These are phyloP conservation scores for Tauraco hartlaubi DNA, from an alignment of 2,797 vertebrate genomes.

Conservation along the genomic window DNA sequence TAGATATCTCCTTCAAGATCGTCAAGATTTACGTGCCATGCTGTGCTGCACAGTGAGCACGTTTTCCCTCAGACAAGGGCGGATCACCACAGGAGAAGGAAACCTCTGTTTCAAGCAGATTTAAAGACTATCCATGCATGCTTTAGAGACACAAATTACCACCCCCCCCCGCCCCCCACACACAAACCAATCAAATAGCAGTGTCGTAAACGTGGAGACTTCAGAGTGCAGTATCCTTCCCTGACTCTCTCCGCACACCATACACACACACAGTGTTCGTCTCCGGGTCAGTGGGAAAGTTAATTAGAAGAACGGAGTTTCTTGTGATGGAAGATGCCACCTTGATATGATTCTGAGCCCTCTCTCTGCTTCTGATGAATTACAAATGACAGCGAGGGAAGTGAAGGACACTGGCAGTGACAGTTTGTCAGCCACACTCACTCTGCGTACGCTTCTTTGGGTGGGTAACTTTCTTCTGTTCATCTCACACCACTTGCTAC, in stretches of 20 bases:
- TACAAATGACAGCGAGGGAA: slow-evolving; percentile 83
- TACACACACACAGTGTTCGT: slow-evolving; percentile 76
- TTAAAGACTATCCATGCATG: slow-evolving; percentile 89
- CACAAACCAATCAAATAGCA: slow-evolving; percentile 81
- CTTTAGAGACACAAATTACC: slow-evolving; percentile 85
- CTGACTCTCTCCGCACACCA: neutral
- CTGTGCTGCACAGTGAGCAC: neutral
- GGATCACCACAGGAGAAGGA: slow-evolving; percentile 10
- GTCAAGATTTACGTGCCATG: neutral
- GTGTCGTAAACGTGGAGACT: slow-evolving; percentile 71
- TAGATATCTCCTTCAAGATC: neutral
- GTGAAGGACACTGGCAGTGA: slow-evolving; percentile 85
- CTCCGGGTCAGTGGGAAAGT: slow-evolving; percentile 90
- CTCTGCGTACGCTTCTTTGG: neutral
- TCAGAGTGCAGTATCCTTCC: slow-evolving; percentile 52
- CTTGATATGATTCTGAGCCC: slow-evolving; percentile 78
- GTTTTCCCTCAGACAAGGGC: slow-evolving; percentile 50
- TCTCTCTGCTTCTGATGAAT: slow-evolving; percentile 80
- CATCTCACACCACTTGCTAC: neutral
- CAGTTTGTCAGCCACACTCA: slow-evolving; percentile 66
- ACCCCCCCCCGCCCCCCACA: neutral
- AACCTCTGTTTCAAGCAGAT: slow-evolving; percentile 72
- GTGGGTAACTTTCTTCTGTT: slow-evolving; percentile 27
- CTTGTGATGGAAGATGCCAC: slow-evolving; percentile 77
- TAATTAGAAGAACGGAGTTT: slow-evolving; percentile 87